A percentile compares a stretch with the other conserved stretches of the same genome.
phyloP scores from a whole-genome alignment of 1,140 invertebrate genomes.

The Eriosoma lanigerum region DNA sequence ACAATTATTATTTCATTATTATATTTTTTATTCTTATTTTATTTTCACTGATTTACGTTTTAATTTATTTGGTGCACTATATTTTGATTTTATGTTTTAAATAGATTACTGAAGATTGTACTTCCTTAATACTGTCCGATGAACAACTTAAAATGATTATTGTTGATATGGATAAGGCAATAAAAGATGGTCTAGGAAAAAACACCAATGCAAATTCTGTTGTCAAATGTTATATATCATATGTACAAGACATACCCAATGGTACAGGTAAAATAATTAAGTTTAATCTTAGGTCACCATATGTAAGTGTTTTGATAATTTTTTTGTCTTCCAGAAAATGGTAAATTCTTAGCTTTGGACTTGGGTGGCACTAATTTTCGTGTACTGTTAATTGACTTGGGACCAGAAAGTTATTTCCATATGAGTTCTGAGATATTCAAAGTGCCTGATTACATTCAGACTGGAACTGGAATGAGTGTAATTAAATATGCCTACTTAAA shows the following conservation, averaged over 20 bases:
- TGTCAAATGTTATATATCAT: slow-evolving; percentile 91
- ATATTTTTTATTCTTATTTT: too few relatives aligned
- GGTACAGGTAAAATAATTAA: slow-evolving; percentile 19
- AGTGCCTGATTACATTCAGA: slow-evolving; percentile 91
- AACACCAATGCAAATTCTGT: slow-evolving; percentile 73
- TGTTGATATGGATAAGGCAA: slow-evolving; percentile 71
- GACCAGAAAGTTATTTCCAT: slow-evolving; percentile 61
- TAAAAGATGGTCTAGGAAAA: slow-evolving; percentile 76
- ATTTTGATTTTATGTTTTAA: too few relatives aligned
- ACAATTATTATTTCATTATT: too few relatives aligned
- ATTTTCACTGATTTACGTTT: too few relatives aligned
- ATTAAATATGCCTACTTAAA: neutral
- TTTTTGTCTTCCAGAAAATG: slow-evolving; percentile 62
- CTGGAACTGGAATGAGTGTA: slow-evolving; percentile 77
- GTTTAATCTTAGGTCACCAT: too few relatives aligned
- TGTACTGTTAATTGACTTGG: slow-evolving; percentile 67
- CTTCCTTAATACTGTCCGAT: neutral
- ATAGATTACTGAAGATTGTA: neutral
- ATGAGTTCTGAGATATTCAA: slow-evolving; percentile 97
- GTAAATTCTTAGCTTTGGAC: slow-evolving; percentile 74
- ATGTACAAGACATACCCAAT: slow-evolving; percentile 71
- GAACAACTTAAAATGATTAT: slow-evolving; percentile 63
- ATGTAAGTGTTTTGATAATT: too few relatives aligned
- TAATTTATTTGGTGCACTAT: too few relatives aligned
- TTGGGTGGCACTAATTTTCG: slow-evolving; percentile 81